A percentile compares a stretch with the other conserved stretches of the same genome.
These are phyloP conservation scores for Brotula barbata DNA, from an alignment of 2,797 vertebrate genomes.

Conservation along the genomic window DNA sequence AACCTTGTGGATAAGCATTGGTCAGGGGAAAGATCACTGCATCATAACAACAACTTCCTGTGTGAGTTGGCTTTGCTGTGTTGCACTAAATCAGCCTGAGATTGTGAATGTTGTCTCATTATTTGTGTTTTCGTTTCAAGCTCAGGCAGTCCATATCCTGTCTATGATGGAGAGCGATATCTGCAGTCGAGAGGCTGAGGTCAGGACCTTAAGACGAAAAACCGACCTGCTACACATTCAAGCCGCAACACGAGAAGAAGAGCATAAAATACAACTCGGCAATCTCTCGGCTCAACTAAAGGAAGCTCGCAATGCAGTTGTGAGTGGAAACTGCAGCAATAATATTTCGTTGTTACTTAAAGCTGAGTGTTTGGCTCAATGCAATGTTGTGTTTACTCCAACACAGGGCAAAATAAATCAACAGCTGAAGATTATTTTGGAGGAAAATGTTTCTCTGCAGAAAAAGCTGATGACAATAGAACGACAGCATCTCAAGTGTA, in stretches of 20 bases:
- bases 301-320: conserved; percentile 59
- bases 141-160: conserved; percentile 81
- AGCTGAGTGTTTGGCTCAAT: no score
- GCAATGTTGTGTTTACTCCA: conserved; percentile 9
- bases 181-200: conserved; percentile 63
- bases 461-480: conserved; percentile 79
- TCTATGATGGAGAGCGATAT: conserved; percentile 76
- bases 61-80: conserved; percentile 74
- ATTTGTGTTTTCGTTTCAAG: conserved; percentile 67
- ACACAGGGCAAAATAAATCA: conserved; percentile 75
- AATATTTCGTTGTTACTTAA: conserved; percentile 12
- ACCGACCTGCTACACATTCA: conserved; percentile 58
- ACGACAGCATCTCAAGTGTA: conserved; percentile 69
- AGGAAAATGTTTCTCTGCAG: conserved; percentile 82
- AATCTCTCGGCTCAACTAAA: conserved; percentile 69
- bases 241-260: conserved; percentile 61
- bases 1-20: conserved; percentile 84
- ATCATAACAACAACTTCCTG: conserved; percentile 80
- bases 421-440: conserved; percentile 76
- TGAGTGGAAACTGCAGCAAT: conserved; percentile 55
- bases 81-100: conserved; percentile 40
- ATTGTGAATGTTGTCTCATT: conserved; percentile 36
- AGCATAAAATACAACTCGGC: conserved; percentile 53
- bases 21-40: conserved; percentile 77
- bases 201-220: conserved; percentile 71